Conservation (phyloP, 2,888 invertebrate species). For the Volucella inanis region DNA sequence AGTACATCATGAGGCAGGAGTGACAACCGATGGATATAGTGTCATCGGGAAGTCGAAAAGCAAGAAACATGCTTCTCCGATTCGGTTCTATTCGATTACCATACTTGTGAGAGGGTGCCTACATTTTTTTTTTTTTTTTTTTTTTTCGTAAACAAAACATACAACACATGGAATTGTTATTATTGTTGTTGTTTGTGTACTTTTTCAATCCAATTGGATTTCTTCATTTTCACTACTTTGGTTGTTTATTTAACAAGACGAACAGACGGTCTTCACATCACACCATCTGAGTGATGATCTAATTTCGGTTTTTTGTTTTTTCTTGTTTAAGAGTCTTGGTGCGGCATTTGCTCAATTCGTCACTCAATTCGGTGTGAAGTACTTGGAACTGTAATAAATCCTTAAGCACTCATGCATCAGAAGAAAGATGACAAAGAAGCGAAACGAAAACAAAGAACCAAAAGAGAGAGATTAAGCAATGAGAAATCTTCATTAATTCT, state of each 20-base stretch:
- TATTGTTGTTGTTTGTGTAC: slow-evolving; percentile 73
- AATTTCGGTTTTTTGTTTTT: slow-evolving; percentile 58
- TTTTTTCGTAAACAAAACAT: slow-evolving; percentile 36
- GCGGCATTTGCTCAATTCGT: slow-evolving; percentile 71
- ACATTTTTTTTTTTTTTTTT: slow-evolving; percentile 14
- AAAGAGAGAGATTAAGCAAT: slow-evolving; percentile 61
- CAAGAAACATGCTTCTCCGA: slow-evolving; percentile 41
- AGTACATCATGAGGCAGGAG: slow-evolving; percentile 56
- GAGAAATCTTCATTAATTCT: slow-evolving; percentile 83
- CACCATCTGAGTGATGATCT: slow-evolving; percentile 70
- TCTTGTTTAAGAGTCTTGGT: slow-evolving; percentile 14
- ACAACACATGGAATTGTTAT: slow-evolving; percentile 75
- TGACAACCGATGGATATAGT: slow-evolving; percentile 72
- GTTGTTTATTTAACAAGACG: slow-evolving; percentile 65
- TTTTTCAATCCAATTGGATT: slow-evolving; percentile 77
- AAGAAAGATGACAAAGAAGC: slow-evolving; percentile 69
- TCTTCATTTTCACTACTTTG: slow-evolving; percentile 41
- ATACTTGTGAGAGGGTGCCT: slow-evolving; percentile 46
- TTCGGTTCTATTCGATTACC: slow-evolving; percentile 39
- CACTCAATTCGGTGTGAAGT: slow-evolving; percentile 72
- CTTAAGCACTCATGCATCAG: slow-evolving; percentile 72
- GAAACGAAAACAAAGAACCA: slow-evolving; percentile 66
- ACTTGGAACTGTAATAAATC: slow-evolving; percentile 74
- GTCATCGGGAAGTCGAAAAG: slow-evolving; percentile 55
- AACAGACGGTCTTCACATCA: slow-evolving; percentile 71